Evolutionary conservation across 2,888 invertebrate genomes (phyloP).

Genomic region (Dicycla oo): DNA sequence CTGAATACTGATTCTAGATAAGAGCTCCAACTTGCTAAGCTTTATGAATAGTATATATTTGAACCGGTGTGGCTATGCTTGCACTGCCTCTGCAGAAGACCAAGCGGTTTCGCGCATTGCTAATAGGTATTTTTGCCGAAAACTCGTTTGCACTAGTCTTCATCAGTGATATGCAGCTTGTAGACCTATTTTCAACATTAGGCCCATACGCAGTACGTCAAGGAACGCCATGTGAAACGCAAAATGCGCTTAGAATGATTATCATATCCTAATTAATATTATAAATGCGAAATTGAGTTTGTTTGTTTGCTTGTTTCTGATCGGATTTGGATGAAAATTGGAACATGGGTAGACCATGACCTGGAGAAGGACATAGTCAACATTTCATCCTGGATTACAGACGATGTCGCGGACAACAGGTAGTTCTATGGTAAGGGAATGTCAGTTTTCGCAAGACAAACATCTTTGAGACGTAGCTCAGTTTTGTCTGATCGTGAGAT

Average conservation of each 20-base stretch:
- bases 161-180: background rate
- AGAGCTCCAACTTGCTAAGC: constrained; percentile 27
- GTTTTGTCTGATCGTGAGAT: background rate
- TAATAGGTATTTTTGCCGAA: background rate
- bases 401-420: no score
- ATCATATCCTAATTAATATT: no score
- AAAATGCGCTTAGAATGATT: background rate
- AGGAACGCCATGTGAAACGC: background rate
- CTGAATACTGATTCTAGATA: constrained; percentile 36
- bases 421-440: background rate
- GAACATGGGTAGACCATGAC: no score
- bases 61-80: constrained; percentile 5
- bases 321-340: no score
- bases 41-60: constrained; percentile 34
- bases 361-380: no score
- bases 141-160: background rate
- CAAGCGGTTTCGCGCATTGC: no score
- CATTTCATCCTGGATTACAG: no score
- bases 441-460: no score
- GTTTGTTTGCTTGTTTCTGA: no score
- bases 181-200: background rate
- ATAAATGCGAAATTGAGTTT: no score
- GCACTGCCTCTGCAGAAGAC: background rate
- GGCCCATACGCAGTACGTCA: background rate
- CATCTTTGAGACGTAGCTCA: background rate